Percentiles rank a stretch among this genome's conserved stretches.
phyloP scores from a whole-genome alignment of 2,888 invertebrate species.

The Ctenicera cuprea region DNA sequence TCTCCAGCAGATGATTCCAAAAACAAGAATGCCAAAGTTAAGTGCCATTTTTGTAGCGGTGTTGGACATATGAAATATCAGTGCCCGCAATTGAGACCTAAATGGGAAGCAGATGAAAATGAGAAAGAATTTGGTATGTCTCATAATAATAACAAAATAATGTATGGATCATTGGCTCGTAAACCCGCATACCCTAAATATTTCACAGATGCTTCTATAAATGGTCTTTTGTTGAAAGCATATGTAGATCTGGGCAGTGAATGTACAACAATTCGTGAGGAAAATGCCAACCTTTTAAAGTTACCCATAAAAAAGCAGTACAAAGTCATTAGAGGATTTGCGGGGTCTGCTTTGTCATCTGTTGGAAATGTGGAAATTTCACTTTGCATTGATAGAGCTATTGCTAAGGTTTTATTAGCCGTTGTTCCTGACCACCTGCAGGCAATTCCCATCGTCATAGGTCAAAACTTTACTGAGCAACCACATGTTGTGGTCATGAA shows the following conservation, averaged over 20 bases:
- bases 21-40: background rate
- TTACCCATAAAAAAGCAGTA: conserved; percentile 52
- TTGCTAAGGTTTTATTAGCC: conserved; percentile 50
- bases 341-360: conserved; percentile 49
- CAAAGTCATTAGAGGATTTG: conserved; percentile 54
- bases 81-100: background rate
- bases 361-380: conserved; percentile 53
- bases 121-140: background rate
- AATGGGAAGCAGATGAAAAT: background rate
- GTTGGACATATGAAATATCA: background rate
- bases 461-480: conserved; percentile 43
- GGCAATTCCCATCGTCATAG: conserved; percentile 57
- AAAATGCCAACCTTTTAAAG: conserved; percentile 50
- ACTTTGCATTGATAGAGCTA: conserved; percentile 54
- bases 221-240: conserved; percentile 49
- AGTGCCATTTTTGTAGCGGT: conserved; percentile 1
- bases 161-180: conserved; percentile 17
- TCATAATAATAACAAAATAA: conserved; percentile 1
- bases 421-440: conserved; percentile 58
- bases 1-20: background rate
- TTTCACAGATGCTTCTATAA: conserved; percentile 52
- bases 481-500: conserved; percentile 40
- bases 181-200: conserved; percentile 39
- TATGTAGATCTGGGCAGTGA: conserved; percentile 54
- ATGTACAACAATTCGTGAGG: conserved; percentile 56